Percentiles rank a stretch among this genome's conserved stretches.
Conservation (phyloP, 2,113 vertebrate genomes). For the Ctenodactylus gundi region DNA sequence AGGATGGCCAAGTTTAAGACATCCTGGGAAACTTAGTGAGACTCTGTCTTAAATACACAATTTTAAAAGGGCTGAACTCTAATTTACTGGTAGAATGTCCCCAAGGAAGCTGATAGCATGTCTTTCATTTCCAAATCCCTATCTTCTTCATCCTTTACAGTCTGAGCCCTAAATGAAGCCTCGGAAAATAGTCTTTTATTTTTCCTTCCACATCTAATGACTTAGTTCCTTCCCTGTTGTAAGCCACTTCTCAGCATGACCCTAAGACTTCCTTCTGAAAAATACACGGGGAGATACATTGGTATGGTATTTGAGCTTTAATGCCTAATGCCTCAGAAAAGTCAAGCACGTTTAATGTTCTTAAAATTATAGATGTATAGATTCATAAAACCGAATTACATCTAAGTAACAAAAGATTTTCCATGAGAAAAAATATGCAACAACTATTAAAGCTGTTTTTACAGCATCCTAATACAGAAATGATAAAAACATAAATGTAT, state of each 20-base stretch:
- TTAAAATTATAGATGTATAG: background rate
- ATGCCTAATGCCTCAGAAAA: background rate
- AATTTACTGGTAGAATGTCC: background rate
- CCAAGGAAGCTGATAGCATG: background rate
- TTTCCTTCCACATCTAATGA: background rate
- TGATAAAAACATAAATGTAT: background rate
- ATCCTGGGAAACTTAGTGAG: background rate
- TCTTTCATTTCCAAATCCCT: background rate
- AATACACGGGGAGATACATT: background rate
- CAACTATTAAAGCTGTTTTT: background rate
- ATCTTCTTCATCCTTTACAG: background rate
- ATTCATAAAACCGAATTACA: background rate
- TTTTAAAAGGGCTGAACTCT: background rate
- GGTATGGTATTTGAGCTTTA: background rate
- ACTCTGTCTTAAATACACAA: background rate
- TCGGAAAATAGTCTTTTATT: background rate
- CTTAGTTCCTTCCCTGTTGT: background rate
- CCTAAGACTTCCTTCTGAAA: background rate
- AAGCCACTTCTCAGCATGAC: background rate
- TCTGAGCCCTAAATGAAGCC: background rate
- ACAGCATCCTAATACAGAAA: background rate
- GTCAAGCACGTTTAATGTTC: background rate
- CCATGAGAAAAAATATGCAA: background rate
- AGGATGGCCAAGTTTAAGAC: background rate
- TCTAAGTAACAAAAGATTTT: background rate